These are phyloP conservation scores for Monopterus albus DNA, from an alignment of 2,113 vertebrate genomes.

Conservation along the genomic window DNA sequence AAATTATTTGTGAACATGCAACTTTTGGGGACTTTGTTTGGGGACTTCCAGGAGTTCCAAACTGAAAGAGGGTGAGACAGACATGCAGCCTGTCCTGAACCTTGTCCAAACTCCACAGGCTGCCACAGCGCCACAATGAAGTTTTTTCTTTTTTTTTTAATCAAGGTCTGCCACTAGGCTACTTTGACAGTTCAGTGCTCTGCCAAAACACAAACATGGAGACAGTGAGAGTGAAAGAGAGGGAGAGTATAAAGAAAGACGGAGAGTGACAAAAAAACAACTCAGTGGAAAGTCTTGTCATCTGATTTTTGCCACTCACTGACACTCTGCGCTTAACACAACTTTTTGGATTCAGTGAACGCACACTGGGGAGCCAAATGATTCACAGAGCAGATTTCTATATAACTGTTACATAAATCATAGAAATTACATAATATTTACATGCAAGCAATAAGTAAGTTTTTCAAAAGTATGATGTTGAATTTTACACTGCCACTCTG, in stretches of 20 bases:
- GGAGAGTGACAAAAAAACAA: slow-evolving; percentile 22
- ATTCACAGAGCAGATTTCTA: slow-evolving; percentile 46
- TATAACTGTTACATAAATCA: slow-evolving; percentile 10
- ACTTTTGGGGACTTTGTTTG: slow-evolving; percentile 47
- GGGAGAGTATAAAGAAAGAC: slow-evolving; percentile 29
- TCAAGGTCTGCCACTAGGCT: slow-evolving; percentile 83
- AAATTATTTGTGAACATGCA: slow-evolving; percentile 50
- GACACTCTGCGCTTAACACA: slow-evolving; percentile 25
- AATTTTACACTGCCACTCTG: slow-evolving; percentile 17
- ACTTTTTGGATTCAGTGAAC: slow-evolving; percentile 20
- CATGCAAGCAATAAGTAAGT: not conserved
- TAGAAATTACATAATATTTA: slow-evolving; percentile 11
- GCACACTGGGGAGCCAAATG: not conserved
- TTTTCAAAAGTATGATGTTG: slow-evolving; percentile 12
- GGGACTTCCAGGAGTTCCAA: slow-evolving; percentile 51
- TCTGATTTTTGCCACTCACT: slow-evolving; percentile 29
- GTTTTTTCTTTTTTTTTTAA: too few species aligned
- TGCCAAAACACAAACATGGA: slow-evolving; percentile 70
- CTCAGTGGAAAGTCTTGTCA: slow-evolving; percentile 1
- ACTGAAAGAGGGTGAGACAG: slow-evolving; percentile 14
- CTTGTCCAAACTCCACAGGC: slow-evolving; percentile 78
- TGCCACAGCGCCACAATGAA: too few species aligned
- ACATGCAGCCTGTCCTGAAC: slow-evolving; percentile 63
- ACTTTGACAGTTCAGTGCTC: slow-evolving; percentile 60
- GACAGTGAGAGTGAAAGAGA: slow-evolving; percentile 33